Conservation (phyloP, 2,113 vertebrate genomes). For the Anas platyrhynchos region DNA sequence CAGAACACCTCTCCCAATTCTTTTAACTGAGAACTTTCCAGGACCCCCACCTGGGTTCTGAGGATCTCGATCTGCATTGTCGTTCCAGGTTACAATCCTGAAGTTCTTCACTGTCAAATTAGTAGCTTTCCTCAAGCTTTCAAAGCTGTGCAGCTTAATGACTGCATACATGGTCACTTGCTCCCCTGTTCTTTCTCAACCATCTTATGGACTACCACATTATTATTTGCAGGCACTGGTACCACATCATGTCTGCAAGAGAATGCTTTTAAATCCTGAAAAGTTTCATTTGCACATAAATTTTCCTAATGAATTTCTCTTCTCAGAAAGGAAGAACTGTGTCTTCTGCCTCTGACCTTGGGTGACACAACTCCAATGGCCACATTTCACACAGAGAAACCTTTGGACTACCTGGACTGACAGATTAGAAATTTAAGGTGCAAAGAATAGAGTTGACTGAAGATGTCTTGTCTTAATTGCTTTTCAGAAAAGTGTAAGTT, state of each 20-base stretch:
- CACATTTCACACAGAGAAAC: neutral
- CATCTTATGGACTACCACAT: rapidly evolving
- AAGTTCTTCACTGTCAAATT: neutral
- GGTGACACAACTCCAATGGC: neutral
- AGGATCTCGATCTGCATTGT: neutral
- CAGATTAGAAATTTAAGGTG: neutral
- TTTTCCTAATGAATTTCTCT: neutral
- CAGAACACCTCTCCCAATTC: rapidly evolving
- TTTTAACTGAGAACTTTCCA: neutral
- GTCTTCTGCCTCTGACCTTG: neutral
- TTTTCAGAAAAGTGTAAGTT: neutral
- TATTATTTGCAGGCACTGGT: neutral
- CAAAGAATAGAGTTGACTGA: neutral
- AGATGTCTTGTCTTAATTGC: neutral
- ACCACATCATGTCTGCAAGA: neutral
- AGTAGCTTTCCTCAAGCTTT: neutral
- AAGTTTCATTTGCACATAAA: rapidly evolving
- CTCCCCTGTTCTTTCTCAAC: neutral
- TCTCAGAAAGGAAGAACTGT: neutral
- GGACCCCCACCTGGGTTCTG: neutral
- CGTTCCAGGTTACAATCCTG: neutral
- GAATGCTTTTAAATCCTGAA: neutral
- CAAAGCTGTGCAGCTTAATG: neutral
- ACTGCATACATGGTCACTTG: neutral
- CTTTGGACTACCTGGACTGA: neutral